Evolutionary conservation across 2,888 invertebrate species (phyloP), one percentile per base, ranked within the genome.

Genomic region (Ophion slaviceki): DNA sequence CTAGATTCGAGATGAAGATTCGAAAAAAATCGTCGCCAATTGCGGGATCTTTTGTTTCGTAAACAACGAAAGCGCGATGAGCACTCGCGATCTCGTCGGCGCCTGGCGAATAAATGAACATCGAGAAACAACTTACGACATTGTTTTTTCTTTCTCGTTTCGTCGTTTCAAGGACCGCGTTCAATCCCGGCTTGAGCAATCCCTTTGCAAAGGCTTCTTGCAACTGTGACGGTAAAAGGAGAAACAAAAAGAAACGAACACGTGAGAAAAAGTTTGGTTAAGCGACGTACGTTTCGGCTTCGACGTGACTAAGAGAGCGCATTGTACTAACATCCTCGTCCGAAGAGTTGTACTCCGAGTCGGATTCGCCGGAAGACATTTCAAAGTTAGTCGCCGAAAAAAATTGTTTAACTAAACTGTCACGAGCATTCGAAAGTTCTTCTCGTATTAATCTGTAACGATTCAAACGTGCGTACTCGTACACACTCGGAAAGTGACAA

Each of bases 181-280:
- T 98, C 0, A 99, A 94, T 1, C 98, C 98, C 0, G 98, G 97
- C 92, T 98, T 98, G 0, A 99, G 92, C 78, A 97, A 95, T 1
- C 99, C 99, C 90, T 96, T 96, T 0, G 96, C 96, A 93, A 98
- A 98, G 0, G 99, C 98, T 92, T 97, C 97, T 96, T 98, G 98
- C 80, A 99, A 94, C 98, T 99, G 92, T n/a, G 76, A 87, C 75
- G 86, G 11, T 20, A 7, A 24, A 61, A 61, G 61, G 20, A 61
- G 4, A 61, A 40, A 64, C 14, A 66, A 36, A 81, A 82, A 86
- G 77, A 87, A 82, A 72, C 57, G 62, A 36, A 75, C 89, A 90
- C 88, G 89, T 91, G 86, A 91, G 79, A 88, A 86, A 78, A 86
- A 85, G 70, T 80, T 77, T 78, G 85, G 80, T 86, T 87, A 76